phyloP scores from a whole-genome alignment of 2,113 vertebrate genomes.

The Ceyx melanurus region DNA sequence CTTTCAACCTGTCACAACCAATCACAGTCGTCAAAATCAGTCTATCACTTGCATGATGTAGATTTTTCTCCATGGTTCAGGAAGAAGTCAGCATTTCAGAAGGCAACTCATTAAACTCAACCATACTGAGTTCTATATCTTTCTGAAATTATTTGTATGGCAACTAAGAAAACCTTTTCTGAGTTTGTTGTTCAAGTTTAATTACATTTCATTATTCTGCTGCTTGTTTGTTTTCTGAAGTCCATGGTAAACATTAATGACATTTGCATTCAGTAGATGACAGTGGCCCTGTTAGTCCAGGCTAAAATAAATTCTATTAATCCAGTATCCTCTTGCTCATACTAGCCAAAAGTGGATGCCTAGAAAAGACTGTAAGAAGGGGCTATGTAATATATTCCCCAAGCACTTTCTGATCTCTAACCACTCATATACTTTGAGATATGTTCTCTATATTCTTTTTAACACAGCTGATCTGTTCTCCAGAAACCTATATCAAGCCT shows the following conservation, averaged over 20 bases:
- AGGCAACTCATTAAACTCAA: background rate
- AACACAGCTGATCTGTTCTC: background rate
- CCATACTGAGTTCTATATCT: background rate
- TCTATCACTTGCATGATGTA: background rate
- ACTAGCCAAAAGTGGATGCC: background rate
- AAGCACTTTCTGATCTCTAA: background rate
- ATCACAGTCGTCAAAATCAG: background rate
- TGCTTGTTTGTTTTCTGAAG: background rate
- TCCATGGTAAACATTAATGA: background rate
- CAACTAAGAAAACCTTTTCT: background rate
- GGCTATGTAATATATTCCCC: background rate
- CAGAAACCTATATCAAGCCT: background rate
- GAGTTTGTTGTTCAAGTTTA: background rate
- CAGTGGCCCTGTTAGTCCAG: background rate
- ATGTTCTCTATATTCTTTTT: background rate
- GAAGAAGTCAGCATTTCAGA: constrained; percentile 17
- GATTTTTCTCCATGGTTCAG: background rate
- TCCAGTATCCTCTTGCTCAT: background rate
- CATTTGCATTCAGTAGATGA: background rate
- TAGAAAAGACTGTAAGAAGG: background rate
- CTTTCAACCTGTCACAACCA: background rate
- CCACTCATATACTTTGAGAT: background rate
- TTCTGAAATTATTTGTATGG: constrained; percentile 5
- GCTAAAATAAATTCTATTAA: background rate
- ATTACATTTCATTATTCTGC: background rate